These are phyloP conservation scores for Pammene aurita DNA, from an alignment of 2,888 invertebrate species.

Conservation along the genomic window DNA sequence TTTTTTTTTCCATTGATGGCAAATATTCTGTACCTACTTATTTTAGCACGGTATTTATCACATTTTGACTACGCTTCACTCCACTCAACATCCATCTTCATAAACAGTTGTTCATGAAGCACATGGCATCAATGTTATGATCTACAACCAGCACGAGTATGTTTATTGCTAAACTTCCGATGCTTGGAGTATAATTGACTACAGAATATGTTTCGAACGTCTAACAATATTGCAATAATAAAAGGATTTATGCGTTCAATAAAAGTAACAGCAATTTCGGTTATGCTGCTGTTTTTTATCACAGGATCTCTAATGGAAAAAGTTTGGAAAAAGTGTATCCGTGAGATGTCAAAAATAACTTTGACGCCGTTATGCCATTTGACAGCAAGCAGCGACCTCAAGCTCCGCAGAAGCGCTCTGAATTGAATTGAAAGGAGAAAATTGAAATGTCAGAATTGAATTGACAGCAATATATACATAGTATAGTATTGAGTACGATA, in stretches of 20 bases:
- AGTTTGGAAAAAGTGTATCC: background rate
- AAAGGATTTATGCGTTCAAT: background rate
- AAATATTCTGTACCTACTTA: too few relatives aligned
- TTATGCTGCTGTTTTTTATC: background rate
- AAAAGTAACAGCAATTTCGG: background rate
- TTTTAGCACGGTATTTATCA: too few relatives aligned
- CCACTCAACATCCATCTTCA: background rate
- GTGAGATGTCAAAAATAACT: too few relatives aligned
- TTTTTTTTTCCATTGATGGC: too few relatives aligned
- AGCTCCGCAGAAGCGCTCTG: too few relatives aligned
- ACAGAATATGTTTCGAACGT: background rate
- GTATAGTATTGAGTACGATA: too few relatives aligned
- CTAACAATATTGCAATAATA: background rate
- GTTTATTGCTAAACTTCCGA: background rate
- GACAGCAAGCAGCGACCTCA: too few relatives aligned
- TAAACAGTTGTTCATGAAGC: slow-evolving; percentile 15
- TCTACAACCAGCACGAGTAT: slow-evolving; percentile 1
- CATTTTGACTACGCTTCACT: background rate
- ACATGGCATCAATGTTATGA: slow-evolving; percentile 1
- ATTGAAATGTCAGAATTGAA: too few relatives aligned
- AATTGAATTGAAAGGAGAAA: too few relatives aligned
- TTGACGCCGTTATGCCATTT: too few relatives aligned
- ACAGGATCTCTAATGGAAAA: background rate
- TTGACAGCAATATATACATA: too few relatives aligned
- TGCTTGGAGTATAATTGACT: background rate